These are phyloP conservation scores for Chrysomallon squamiferum DNA, from an alignment of 1,140 invertebrate genomes.

Conservation along the genomic window DNA sequence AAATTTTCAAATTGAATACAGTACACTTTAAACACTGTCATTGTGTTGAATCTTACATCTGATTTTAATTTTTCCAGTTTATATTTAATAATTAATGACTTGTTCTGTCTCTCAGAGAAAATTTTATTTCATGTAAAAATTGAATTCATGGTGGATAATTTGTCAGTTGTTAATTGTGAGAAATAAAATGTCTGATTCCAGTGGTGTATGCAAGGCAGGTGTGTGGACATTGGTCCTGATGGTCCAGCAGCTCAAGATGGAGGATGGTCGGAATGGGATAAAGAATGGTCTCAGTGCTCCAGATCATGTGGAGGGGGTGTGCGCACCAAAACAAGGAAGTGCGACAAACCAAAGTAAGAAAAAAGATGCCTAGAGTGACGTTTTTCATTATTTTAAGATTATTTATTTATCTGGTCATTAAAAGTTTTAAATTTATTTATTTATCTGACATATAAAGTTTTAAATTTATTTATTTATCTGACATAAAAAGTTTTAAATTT, in stretches of 20 bases:
- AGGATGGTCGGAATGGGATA: conserved; percentile 33
- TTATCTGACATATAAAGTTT: not conserved
- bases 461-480: too few species aligned
- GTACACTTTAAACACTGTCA: too few species aligned
- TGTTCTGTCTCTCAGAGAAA: too few species aligned
- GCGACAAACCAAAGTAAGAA: conserved; percentile 39
- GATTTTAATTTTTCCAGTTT: too few species aligned
- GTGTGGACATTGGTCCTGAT: conserved; percentile 30
- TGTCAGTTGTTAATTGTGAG: too few species aligned
- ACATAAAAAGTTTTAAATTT: too few species aligned
- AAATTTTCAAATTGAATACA: too few species aligned
- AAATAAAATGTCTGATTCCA: conserved; percentile 6
- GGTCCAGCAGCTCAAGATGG: conserved; percentile 33
- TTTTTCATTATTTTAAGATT: not conserved
- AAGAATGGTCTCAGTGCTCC: conserved; percentile 36
- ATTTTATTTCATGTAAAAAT: too few species aligned
- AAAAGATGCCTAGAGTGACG: not conserved
- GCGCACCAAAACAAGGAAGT: conserved; percentile 27
- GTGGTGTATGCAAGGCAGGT: conserved; percentile 38
- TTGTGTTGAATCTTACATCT: too few species aligned
- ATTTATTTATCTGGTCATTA: too few species aligned
- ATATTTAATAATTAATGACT: too few species aligned
- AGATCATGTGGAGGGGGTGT: conserved; percentile 41
- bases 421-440: not conserved
- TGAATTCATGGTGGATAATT: too few species aligned